Conservation (phyloP, 1,140 invertebrate genomes). For the Bombus consobrinus region DNA sequence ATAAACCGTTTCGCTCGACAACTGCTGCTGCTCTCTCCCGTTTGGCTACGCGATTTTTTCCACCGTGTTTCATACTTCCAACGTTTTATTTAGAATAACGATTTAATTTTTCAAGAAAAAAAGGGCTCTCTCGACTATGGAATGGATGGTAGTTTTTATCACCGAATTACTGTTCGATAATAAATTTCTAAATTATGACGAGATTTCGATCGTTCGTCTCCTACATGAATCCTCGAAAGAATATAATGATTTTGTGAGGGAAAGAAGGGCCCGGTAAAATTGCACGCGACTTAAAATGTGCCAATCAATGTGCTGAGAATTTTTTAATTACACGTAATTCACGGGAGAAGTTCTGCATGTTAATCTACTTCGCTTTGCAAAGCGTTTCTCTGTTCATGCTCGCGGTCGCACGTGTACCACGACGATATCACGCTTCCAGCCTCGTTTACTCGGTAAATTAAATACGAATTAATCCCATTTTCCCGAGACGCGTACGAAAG, state of each 20-base stretch:
- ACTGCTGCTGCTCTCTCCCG: not conserved
- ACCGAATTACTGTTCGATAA: not conserved
- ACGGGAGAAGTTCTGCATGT: not conserved
- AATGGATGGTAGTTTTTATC: not conserved
- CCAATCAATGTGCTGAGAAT: not conserved
- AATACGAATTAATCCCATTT: constrained; percentile 42
- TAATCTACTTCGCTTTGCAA: constrained; percentile 25
- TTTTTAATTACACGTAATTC: not conserved
- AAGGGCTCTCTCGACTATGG: not conserved
- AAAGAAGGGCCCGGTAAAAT: not conserved
- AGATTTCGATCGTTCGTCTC: not conserved
- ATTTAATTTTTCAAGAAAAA: not conserved
- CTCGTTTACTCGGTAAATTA: constrained; percentile 42
- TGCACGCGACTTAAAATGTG: too few species aligned
- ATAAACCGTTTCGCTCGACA: constrained; percentile 32
- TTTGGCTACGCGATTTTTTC: not conserved
- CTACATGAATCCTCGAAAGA: not conserved
- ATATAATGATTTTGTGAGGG: too few species aligned
- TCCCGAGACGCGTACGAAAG: constrained; percentile 4
- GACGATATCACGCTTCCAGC: constrained; percentile 6
- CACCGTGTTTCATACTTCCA: not conserved
- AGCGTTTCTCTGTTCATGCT: not conserved
- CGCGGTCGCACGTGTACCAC: not conserved
- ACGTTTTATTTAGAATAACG: not conserved
- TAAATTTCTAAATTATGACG: not conserved